These are phyloP conservation scores for Neomorphus geoffroyi DNA, from an alignment of 2,797 vertebrate species.

Conservation along the genomic window DNA sequence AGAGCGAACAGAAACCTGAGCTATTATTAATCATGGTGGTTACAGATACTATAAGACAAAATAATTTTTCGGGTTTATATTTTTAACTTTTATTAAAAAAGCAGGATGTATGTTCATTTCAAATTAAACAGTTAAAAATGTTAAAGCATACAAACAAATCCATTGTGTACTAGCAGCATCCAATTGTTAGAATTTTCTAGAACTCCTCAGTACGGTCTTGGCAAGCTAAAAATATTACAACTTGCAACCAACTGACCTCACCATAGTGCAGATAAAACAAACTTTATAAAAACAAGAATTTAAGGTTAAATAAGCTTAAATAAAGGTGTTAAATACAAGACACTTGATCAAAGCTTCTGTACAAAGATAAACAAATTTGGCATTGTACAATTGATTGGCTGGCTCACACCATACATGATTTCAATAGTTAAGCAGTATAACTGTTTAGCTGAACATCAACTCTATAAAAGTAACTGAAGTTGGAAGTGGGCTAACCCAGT, in stretches of 20 bases:
- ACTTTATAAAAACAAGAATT: constrained; percentile 84
- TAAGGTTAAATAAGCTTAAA: constrained; percentile 99
- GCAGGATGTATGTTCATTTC: constrained; percentile 84
- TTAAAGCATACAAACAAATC: constrained; percentile 94
- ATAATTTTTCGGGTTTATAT: constrained; percentile 26
- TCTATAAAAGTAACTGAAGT: constrained; percentile 71
- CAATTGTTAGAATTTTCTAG: constrained; percentile 88
- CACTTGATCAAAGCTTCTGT: constrained; percentile 91
- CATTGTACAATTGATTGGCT: constrained; percentile 78
- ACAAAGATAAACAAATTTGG: constrained; percentile 92
- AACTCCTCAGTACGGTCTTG: constrained; percentile 77
- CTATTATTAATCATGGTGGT: not conserved
- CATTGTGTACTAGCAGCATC: constrained; percentile 92
- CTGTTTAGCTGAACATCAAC: constrained; percentile 77
- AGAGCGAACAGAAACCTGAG: not conserved
- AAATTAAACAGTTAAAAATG: constrained; percentile 87
- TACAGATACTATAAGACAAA: not conserved
- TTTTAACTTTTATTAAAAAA: constrained; percentile 85
- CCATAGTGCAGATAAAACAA: constrained; percentile 84
- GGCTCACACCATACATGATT: constrained; percentile 76
- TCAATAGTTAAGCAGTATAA: constrained; percentile 72
- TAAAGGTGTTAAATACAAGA: constrained; percentile 98
- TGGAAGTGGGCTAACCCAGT: constrained; percentile 72
- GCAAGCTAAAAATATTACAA: constrained; percentile 82
- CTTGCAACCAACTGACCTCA: constrained; percentile 82